Evolutionary conservation across 2,113 vertebrate genomes (phyloP).

Genomic region (Laticauda laticaudata): DNA sequence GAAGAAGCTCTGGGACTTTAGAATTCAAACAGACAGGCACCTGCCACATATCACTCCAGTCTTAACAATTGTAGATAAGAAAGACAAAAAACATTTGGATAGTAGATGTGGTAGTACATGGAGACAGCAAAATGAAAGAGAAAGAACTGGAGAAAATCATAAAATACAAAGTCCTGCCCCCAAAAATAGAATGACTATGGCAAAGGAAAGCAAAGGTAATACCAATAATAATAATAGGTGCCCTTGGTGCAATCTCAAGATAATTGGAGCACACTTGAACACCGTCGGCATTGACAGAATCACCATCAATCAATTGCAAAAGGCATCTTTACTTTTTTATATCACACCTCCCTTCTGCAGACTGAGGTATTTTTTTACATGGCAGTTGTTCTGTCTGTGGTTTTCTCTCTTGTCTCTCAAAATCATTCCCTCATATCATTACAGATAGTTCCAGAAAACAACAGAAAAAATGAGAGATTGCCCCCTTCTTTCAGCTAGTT

Average conservation of each 20-base stretch:
- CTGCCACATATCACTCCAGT: no score
- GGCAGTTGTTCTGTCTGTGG: neutral
- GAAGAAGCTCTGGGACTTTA: no score
- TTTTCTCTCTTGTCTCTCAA: neutral
- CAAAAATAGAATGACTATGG: neutral
- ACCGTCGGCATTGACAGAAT: neutral
- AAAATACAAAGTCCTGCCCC: neutral
- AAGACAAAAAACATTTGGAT: no score
- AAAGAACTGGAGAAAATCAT: neutral
- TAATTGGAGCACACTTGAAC: neutral
- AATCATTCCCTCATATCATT: neutral
- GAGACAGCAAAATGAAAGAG: no score
- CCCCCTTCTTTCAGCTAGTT: slow-evolving; percentile 21
- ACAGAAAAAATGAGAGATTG: slow-evolving; percentile 22
- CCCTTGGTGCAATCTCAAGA: neutral
- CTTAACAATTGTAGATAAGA: no score
- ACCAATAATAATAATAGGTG: neutral
- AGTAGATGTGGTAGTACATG: no score
- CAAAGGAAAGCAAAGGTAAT: neutral
- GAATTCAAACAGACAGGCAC: no score
- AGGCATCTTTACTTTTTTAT: neutral
- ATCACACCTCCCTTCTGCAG: neutral
- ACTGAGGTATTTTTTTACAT: neutral
- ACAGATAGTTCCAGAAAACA: slow-evolving; percentile 2
- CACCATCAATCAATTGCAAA: neutral